Evolutionary conservation across 2,888 invertebrate species (phyloP), one percentile per base, ranked within the genome.

Genomic region (Augochlorella aurata): DNA sequence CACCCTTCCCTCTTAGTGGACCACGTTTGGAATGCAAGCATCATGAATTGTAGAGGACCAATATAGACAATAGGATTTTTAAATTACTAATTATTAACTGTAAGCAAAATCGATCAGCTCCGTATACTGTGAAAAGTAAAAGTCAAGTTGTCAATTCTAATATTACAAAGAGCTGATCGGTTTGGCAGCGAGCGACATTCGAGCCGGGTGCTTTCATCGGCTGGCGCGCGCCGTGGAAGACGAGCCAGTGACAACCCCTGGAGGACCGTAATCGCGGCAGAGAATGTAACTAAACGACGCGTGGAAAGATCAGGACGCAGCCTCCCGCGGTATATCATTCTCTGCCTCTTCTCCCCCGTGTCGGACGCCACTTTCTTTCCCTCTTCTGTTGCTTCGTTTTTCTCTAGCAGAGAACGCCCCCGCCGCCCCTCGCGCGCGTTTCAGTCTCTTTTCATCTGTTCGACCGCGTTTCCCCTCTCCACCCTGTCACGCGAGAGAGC

Each of bases 281-380:
- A 87, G 86, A 87, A 88, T 88, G 90, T 89, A 90, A 91, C 89
- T 86, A 85, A 91, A 88, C 84, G 90, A 74, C 83, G 85, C 88
- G 91, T 87, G 85, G 90, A 91, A 88, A 92, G 91, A 92, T 90
- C 90, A 87, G 88, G 88, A 86, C 87, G 89, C 92, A 91, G 90
- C 88, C 91, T 88, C 87, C 83, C 85, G 87, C 91, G 88, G 89
- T 92, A 91, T 89, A 92, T 92, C 92, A 92, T 82, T 65, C 82
- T 65, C 80, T 73, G 74, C 21, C 81, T 77, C 79, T 49, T 81
- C 81, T 49, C 52, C 50, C 45, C 24, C 21, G 63, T 74, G 69
- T 45, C 66, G 65, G 49, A 69, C 61, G 24, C 54, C 9, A 14
- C 69, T 76, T 63, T 82, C 78, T 74, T 67, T 58, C 54, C 73